phyloP scores from a whole-genome alignment of 2,113 vertebrate species.

The Strix aluco region DNA sequence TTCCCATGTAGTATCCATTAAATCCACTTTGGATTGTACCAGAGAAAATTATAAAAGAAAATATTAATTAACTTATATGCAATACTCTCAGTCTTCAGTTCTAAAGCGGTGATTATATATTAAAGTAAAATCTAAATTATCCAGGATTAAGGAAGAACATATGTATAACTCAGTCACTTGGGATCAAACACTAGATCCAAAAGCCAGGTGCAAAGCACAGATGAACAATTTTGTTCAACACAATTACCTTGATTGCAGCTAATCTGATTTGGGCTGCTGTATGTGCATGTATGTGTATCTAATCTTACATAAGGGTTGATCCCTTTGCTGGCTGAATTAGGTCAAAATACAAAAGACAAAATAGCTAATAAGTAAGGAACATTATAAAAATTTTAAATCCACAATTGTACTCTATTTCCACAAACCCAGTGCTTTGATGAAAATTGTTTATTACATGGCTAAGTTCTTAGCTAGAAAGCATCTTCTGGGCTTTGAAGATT shows the following conservation, averaged over 20 bases:
- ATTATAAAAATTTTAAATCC: slow-evolving; percentile 79
- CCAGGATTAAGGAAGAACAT: not conserved
- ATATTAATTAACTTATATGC: not conserved
- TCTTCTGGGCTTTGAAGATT: slow-evolving; percentile 93
- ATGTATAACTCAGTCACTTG: slow-evolving; percentile 46
- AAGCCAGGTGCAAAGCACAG: slow-evolving; percentile 71
- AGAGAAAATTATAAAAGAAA: not conserved
- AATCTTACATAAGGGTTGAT: slow-evolving; percentile 70
- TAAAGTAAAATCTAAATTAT: slow-evolving; percentile 23
- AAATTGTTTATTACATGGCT: slow-evolving; percentile 87
- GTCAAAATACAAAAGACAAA: slow-evolving; percentile 81
- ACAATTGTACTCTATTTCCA: slow-evolving; percentile 75
- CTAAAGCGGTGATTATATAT: not conserved
- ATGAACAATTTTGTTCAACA: slow-evolving; percentile 74
- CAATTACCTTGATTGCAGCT: slow-evolving; percentile 84
- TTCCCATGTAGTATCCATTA: not conserved
- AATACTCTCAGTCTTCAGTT: not conserved
- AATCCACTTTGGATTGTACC: not conserved
- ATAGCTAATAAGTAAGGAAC: slow-evolving; percentile 77
- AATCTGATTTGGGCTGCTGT: slow-evolving; percentile 76
- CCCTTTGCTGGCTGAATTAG: slow-evolving; percentile 75
- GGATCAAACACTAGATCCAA: slow-evolving; percentile 75
- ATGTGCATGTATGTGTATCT: slow-evolving; percentile 59
- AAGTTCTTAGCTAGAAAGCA: slow-evolving; percentile 80
- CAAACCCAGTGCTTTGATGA: slow-evolving; percentile 78